These are phyloP conservation scores for Andrena minutula DNA, from an alignment of 2,888 invertebrate species.

Conservation along the genomic window DNA sequence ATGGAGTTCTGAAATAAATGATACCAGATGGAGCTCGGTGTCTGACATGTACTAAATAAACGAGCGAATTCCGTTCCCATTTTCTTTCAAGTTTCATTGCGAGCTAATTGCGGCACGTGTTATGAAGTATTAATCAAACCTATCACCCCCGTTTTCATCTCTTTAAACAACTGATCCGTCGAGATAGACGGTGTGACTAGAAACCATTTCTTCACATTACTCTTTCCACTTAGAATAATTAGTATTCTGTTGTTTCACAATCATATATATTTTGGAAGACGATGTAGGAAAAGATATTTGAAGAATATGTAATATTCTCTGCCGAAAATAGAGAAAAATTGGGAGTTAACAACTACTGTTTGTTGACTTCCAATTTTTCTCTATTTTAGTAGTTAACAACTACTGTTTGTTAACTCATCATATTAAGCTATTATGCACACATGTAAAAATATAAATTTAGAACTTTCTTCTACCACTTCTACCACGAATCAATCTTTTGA, in stretches of 20 bases:
- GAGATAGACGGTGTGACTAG: neutral
- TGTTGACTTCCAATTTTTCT: too few relatives aligned
- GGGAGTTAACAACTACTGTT: too few relatives aligned
- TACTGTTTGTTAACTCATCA: too few relatives aligned
- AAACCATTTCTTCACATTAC: neutral
- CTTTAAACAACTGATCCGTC: neutral
- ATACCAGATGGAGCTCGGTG: slow-evolving; percentile 16
- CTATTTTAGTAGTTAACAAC: too few relatives aligned
- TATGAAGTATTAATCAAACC: neutral
- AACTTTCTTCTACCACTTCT: too few relatives aligned
- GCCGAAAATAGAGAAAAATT: too few relatives aligned
- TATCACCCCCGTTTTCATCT: neutral
- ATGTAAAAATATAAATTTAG: too few relatives aligned
- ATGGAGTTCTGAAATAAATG: slow-evolving; percentile 44
- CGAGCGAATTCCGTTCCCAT: slow-evolving; percentile 22
- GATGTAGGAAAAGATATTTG: neutral
- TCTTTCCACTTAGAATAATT: too few relatives aligned
- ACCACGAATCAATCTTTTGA: too few relatives aligned
- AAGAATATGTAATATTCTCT: too few relatives aligned
- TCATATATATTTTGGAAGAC: neutral
- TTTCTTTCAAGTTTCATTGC: slow-evolving; percentile 9
- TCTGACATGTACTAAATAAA: slow-evolving; percentile 32
- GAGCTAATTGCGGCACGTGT: slow-evolving; percentile 3
- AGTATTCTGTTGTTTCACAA: neutral
- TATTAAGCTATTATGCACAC: too few relatives aligned